Conservation (phyloP, 2,888 invertebrate species). For the Hypena proboscidalis region DNA sequence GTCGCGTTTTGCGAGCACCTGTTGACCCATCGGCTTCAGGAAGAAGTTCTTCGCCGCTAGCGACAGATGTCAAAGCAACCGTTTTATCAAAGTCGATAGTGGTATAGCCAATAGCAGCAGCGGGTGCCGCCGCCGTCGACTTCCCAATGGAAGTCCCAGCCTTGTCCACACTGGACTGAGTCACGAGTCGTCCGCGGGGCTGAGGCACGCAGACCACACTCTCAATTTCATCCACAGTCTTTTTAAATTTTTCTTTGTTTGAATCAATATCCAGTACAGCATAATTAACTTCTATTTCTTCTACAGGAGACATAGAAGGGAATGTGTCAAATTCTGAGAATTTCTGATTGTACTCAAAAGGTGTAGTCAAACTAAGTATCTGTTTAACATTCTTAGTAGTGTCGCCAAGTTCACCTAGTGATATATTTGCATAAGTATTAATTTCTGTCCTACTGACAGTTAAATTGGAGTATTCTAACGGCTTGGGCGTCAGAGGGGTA, state of each 20-base stretch:
- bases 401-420: slow-evolving; percentile 68
- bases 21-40: slow-evolving; percentile 87
- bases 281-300: slow-evolving; percentile 88
- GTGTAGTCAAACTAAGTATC: slow-evolving; percentile 46
- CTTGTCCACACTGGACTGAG: slow-evolving; percentile 70
- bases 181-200: slow-evolving; percentile 60
- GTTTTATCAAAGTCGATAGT: slow-evolving; percentile 98
- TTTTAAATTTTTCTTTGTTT: slow-evolving; percentile 64
- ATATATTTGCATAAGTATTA: slow-evolving; percentile 75
- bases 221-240: slow-evolving; percentile 61
- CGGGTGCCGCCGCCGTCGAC: slow-evolving; percentile 84
- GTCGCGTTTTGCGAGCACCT: slow-evolving; percentile 91
- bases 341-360: slow-evolving; percentile 63
- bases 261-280: slow-evolving; percentile 91
- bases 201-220: slow-evolving; percentile 64
- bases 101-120: slow-evolving; percentile 89
- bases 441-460: slow-evolving; percentile 61
- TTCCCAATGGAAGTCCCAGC: slow-evolving; percentile 39
- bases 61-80: slow-evolving; percentile 93
- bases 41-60: slow-evolving; percentile 87
- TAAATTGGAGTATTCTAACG: slow-evolving; percentile 74
- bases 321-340: slow-evolving; percentile 77
- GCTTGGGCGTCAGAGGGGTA: slow-evolving; percentile 72
- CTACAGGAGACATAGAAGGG: slow-evolving; percentile 72
- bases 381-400: slow-evolving; percentile 60